These are phyloP conservation scores for Delphinapterus leucas DNA, from an alignment of 2,113 vertebrate genomes.

Conservation along the genomic window DNA sequence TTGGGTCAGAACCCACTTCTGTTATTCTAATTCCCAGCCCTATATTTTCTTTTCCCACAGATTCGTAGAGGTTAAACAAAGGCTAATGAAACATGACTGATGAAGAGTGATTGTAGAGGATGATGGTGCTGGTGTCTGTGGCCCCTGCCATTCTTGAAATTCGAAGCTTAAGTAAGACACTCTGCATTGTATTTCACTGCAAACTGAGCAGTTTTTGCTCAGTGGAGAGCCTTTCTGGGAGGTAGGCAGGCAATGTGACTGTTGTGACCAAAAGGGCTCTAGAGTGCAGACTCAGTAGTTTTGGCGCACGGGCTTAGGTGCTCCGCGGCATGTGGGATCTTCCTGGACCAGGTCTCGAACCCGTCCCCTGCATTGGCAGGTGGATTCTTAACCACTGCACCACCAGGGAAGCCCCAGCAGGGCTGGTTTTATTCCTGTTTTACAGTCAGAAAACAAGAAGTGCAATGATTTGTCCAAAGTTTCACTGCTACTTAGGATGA, in stretches of 20 bases:
- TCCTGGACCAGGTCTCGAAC: too few relatives aligned
- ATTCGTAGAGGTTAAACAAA: not conserved
- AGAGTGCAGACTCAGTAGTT: too few relatives aligned
- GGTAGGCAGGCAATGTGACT: not conserved
- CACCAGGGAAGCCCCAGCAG: not conserved
- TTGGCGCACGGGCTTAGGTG: too few relatives aligned
- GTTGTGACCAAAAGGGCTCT: not conserved
- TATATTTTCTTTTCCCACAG: conserved; percentile 6
- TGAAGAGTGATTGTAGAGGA: not conserved
- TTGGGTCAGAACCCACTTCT: not conserved
- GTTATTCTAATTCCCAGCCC: not conserved
- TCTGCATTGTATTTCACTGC: not conserved
- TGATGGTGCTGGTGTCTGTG: not conserved
- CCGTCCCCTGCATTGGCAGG: too few relatives aligned
- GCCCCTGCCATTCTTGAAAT: not conserved
- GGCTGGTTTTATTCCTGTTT: not conserved
- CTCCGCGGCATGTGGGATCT: too few relatives aligned
- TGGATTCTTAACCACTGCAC: too few relatives aligned
- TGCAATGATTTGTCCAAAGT: not conserved
- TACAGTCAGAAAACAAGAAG: not conserved
- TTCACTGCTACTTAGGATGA: not conserved
- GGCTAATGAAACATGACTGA: not conserved
- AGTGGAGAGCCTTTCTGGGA: not conserved
- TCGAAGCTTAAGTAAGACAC: not conserved
- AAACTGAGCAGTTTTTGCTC: not conserved